Evolutionary conservation across 2,888 invertebrate genomes (phyloP), one percentile per base, ranked within the genome.

Genomic region (Hyposoter dolosus): DNA sequence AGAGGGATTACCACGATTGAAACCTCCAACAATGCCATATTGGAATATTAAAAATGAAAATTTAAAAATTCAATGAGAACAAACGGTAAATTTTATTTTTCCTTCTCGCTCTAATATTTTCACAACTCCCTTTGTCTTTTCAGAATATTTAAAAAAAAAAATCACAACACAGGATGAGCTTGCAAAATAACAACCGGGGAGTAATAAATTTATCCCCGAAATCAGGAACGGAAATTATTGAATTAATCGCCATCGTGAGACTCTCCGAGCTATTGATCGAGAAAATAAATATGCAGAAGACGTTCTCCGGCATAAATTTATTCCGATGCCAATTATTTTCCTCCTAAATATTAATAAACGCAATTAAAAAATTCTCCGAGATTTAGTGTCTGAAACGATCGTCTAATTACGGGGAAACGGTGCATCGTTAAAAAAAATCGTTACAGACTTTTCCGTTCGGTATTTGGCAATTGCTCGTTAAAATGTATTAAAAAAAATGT

Each of bases 1-100:
- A 35, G n/a, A 66, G 65, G 65, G 40, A 66, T 66, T 66, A 40
- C 35, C 40, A 66, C 40, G 65, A 66, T 82, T 19, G 43, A n/a
- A 45, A 56, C 43, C 40, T 15, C 17, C 17, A 53, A 53, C 28
- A 60, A 28, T 28, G 10, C 60, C 23, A 32, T 19, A 66, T n/a
- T 40, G 35, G 66, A 35, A 40, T 35, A 40, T 40, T n/a, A 19
- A n/a, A 28, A 50, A n/a, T 60, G 4, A n/a, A 60, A 60, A 28
- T 10, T 40, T 10, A 9, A 40, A 60, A 60, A 28, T 28, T 28
- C 28, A 28, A 12, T 28, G 28, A 15, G 10, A 60, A 60, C 28
- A 28, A 28, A 28, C 10, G 1, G 4, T 1, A 5, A 12, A 15
- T 60, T 60, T 28, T 60, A 19, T 4, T 28, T 60, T 5, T 28